Base-by-base conservation (phyloP, 1,140 invertebrate species). In the Potamilus streckersoni region DNA sequence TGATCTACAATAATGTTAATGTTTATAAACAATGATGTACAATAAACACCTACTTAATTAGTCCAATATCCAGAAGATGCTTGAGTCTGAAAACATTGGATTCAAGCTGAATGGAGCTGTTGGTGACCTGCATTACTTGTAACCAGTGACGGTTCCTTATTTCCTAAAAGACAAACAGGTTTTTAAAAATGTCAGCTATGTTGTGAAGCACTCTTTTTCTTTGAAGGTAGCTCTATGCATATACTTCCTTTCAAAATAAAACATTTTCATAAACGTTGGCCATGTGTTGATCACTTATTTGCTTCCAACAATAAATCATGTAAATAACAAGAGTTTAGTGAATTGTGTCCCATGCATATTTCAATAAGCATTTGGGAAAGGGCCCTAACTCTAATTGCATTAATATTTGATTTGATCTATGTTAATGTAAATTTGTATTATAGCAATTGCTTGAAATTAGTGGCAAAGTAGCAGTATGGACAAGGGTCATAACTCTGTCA, bases 131-230 rank as follows among this genome's bases (percentile, higher is more conserved):
- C 90, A 90, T 90, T 55, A 90, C 88, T 79, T 90, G 84, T 16
- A 90, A 78, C 90, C 90, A 90, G 75, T 90, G 90, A 55, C 89
- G 87, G 81, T 89, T 90, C n/a, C 88, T 81, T 57, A 90, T 90
- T 83, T 90, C 89, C 89, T 90, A 76, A 73, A 73, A 56, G 49
- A 68, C 14, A 31, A 68, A 68, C 19, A 20, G 16, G 55, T n/a
- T 38, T 65, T 31, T 73, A n/a, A 31, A 31, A 17, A 73, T 66
- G n/a, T 5, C 23, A 66, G 1, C 27, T 27, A 38, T 68, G 19
- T 23, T 65, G 8, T 62, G 23, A 23, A 11, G 11, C 23, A 19
- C 23, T 23, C 19, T 62, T n/a, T 23, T 5, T 62, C 19, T 11
- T 62, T n/a, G 12, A 62, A 62, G 11, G 60, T 23, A 62, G 60